phyloP scores from a whole-genome alignment of 2,797 vertebrate genomes.

The Chromobotia macracanthus region DNA sequence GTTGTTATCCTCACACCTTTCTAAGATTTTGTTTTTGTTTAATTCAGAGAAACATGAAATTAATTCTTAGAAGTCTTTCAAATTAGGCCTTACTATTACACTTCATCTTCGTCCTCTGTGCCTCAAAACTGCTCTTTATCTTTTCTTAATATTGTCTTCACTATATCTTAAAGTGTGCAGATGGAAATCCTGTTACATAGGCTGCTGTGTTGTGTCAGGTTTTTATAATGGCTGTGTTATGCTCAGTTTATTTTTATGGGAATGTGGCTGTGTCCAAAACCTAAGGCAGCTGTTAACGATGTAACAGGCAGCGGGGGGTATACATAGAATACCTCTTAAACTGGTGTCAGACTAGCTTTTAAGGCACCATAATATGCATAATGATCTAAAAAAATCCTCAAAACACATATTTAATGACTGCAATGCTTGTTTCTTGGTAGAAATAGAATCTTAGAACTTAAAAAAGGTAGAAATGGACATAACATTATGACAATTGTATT shows the following conservation, averaged over 20 bases:
- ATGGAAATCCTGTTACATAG: background rate
- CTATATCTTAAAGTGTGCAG: background rate
- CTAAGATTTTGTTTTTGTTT: slow-evolving; percentile 11
- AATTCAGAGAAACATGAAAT: slow-evolving; percentile 31
- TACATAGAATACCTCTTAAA: too few relatives aligned
- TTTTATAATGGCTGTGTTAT: background rate
- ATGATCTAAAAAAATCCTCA: too few relatives aligned
- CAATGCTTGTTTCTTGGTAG: too few relatives aligned
- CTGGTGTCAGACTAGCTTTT: too few relatives aligned
- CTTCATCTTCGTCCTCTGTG: background rate
- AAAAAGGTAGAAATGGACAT: too few relatives aligned
- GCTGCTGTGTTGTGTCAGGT: background rate
- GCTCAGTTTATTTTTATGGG: background rate
- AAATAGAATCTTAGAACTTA: too few relatives aligned
- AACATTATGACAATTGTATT: too few relatives aligned
- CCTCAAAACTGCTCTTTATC: background rate
- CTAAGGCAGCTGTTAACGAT: too few relatives aligned
- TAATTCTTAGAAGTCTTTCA: slow-evolving; percentile 7
- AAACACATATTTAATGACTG: too few relatives aligned
- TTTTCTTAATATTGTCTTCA: background rate
- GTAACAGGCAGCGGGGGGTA: too few relatives aligned
- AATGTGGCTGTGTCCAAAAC: background rate
- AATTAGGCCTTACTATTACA: background rate
- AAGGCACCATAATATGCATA: too few relatives aligned
- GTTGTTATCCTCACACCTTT: slow-evolving; percentile 6